Evolutionary conservation across 1,140 invertebrate genomes (phyloP), one percentile per base, ranked within the genome.

Genomic region (Philaenus spumarius): DNA sequence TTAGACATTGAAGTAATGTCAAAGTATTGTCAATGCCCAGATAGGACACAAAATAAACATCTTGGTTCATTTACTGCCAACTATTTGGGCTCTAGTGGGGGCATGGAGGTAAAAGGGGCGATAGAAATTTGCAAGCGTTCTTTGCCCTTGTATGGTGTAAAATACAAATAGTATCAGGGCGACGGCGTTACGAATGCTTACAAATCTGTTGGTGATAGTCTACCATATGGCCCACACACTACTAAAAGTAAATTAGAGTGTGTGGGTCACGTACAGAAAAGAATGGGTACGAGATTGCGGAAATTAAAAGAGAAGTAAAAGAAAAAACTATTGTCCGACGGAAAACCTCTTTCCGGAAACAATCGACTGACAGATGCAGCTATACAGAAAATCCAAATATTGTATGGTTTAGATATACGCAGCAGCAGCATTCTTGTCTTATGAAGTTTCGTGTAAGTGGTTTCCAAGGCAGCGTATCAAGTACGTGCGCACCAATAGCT

Each of bases 161-260:
- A 34, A 15, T 67, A 67, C 45, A 54, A 30, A 5, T 30, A 63
- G 24, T 67, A 63, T 50, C 26, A n/a, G 24, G 64, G 52, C 19
- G 59, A 66, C 58, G 59, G 59, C 1, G 56, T 64, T 24, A 62
- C 51, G 7, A 67, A 55, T 42, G 62, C 30, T 12, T 57, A 63
- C 22, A 24, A 51, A 15, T 34, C 26, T 37, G 51, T 64, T n/a
- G 20, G 20, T 17, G 48, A 63, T 15, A 22, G 50, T 20, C 55
- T 59, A 22, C 60, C 59, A 6, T 64, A 67, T 62, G 62, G 61
- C n/a, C n/a, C n/a, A 39, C 19, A 37, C 26, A 35, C 17, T 42
- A 46, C 55, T 24, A 51, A 42, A 6, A 20, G 23, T 20, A 55
- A 55, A 43, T 39, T 39, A 55, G 53, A 55, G 19, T 55, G 53